Evolutionary conservation across 2,888 invertebrate species (phyloP).

Genomic region (Trisateles emortualis): DNA sequence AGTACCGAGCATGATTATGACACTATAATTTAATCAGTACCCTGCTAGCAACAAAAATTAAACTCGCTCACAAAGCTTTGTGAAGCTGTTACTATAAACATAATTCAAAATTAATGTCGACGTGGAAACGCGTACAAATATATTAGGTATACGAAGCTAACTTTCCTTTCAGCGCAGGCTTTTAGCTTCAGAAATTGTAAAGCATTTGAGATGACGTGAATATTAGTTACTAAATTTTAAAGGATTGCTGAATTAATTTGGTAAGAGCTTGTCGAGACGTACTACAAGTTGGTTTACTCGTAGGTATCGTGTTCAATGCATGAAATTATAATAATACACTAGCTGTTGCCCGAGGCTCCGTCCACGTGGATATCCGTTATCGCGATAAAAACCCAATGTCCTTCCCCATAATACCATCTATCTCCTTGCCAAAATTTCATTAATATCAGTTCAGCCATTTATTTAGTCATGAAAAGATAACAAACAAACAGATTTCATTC

Average conservation of each 20-base stretch:
- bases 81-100: slow-evolving; percentile 3
- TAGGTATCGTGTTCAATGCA: slow-evolving; percentile 7
- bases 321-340: slow-evolving; percentile 23
- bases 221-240: slow-evolving; percentile 43
- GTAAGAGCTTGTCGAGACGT: slow-evolving; percentile 9
- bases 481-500: too few species aligned
- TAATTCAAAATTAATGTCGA: slow-evolving; percentile 17
- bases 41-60: slow-evolving; percentile 12
- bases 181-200: slow-evolving; percentile 24
- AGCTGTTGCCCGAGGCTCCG: too few species aligned
- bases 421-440: too few species aligned
- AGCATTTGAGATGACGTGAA: slow-evolving; percentile 45
- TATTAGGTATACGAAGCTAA: slow-evolving; percentile 7
- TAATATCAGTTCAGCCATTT: too few species aligned
- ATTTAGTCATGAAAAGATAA: too few species aligned
- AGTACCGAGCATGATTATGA: slow-evolving; percentile 20
- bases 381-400: too few species aligned
- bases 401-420: too few species aligned
- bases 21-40: slow-evolving; percentile 27
- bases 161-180: slow-evolving; percentile 23
- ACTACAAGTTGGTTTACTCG: not conserved
- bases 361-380: too few species aligned
- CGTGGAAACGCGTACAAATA: slow-evolving; percentile 13
- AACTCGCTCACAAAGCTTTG: slow-evolving; percentile 19
- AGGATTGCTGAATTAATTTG: slow-evolving; percentile 57